Conservation (phyloP, 2,888 invertebrate species). For the Halocaridina rubra region DNA sequence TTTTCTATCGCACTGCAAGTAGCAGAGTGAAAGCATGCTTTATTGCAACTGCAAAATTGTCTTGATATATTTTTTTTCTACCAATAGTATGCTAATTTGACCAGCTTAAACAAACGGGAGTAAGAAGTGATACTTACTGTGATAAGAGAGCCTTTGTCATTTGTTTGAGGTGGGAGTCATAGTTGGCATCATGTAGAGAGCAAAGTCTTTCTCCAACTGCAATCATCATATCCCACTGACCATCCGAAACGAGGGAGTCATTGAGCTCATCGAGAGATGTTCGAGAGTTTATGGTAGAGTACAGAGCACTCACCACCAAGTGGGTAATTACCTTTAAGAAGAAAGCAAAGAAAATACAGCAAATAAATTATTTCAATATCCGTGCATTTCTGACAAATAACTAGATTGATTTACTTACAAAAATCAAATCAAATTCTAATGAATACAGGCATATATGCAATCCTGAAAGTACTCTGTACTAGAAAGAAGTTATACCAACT, state of each 20-base stretch:
- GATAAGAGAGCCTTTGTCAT: conserved; percentile 40
- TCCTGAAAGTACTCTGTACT: no score
- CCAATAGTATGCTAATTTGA: no score
- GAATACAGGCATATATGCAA: no score
- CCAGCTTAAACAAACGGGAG: no score
- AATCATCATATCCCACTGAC: conserved; percentile 63
- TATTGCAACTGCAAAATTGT: no score
- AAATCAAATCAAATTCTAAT: no score
- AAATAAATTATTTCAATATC: neutral
- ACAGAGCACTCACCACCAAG: conserved; percentile 56
- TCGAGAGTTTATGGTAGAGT: conserved; percentile 60
- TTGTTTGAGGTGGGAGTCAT: conserved; percentile 38
- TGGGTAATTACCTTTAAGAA: conserved; percentile 57
- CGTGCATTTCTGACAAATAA: neutral
- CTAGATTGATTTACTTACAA: no score
- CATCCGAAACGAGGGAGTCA: conserved; percentile 45
- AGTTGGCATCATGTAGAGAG: conserved; percentile 48
- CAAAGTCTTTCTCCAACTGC: conserved; percentile 62
- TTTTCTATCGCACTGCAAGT: no score
- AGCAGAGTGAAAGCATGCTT: no score
- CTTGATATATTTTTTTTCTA: no score
- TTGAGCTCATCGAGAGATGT: conserved; percentile 44
- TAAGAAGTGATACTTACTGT: conserved; percentile 49
- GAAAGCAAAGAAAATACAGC: neutral
- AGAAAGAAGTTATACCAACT: no score